phyloP scores from a whole-genome alignment of 1,140 invertebrate species.

The Ceratosolen solmsi region DNA sequence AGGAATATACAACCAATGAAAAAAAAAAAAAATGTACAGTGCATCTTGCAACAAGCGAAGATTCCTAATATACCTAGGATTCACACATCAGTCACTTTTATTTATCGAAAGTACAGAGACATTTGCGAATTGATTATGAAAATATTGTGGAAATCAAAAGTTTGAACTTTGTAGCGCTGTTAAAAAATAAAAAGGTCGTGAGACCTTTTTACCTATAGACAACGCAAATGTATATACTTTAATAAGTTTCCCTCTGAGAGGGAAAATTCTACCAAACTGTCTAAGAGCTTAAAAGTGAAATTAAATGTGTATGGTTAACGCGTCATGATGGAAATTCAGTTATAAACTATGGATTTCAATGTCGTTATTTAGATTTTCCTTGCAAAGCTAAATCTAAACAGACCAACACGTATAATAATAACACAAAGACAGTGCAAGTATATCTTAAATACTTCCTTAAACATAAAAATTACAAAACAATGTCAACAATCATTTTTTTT shows the following conservation, averaged over 20 bases:
- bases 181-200: slow-evolving; percentile 36
- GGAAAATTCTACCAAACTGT: slow-evolving; percentile 48
- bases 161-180: slow-evolving; percentile 37
- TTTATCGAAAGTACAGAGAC: slow-evolving; percentile 47
- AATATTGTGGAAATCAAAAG: slow-evolving; percentile 49
- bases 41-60: slow-evolving; percentile 29
- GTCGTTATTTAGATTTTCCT: slow-evolving; percentile 28
- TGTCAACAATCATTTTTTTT: slow-evolving; percentile 44
- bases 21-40: slow-evolving; percentile 50
- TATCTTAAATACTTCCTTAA: slow-evolving; percentile 46
- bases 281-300: slow-evolving; percentile 49
- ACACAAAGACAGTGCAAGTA: slow-evolving; percentile 45
- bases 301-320: slow-evolving; percentile 34
- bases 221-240: slow-evolving; percentile 50
- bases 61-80: slow-evolving; percentile 41
- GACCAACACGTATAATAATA: slow-evolving; percentile 27
- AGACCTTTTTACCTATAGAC: slow-evolving; percentile 44
- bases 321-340: slow-evolving; percentile 22
- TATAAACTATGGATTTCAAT: slow-evolving; percentile 30
- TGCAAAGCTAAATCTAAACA: slow-evolving; percentile 19
- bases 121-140: slow-evolving; percentile 39
- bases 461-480: slow-evolving; percentile 41
- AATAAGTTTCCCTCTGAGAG: slow-evolving; percentile 52
- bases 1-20: slow-evolving; percentile 23
- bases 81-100: slow-evolving; percentile 46